Base-by-base conservation (phyloP, 2,888 invertebrate genomes). In the Spilosoma lubricipeda region DNA sequence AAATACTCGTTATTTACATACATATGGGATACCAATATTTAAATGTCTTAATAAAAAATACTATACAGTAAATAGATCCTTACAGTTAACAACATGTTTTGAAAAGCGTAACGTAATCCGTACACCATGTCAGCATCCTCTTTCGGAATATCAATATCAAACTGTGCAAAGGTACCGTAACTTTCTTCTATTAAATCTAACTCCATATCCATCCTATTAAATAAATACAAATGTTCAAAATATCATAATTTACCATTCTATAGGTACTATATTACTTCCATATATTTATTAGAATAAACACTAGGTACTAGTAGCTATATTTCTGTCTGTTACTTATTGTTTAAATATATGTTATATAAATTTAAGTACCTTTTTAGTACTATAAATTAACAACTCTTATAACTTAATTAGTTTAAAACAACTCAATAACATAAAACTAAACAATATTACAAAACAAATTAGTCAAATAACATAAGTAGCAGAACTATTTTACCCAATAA, bases 111-210 rank as follows among this genome's bases (percentile, higher is more conserved):
- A 82, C 98, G 96, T 64, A 98, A 93, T 13, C 97, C 97, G 83
- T 98, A 98, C 3, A 98, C 98, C 89, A 97, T 96, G 74, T 98
- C 98, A 13, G 97, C 96, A 86, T 98, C 98, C 77, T 98, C 98
- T 89, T 97, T 97, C 0, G 97, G 96, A 48, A 98, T 96, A 77
- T 96, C 96, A 74, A 98, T 97, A 72, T 96, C 94, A 86, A 97
- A 98, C 82, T 96, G 96, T 18, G 93, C 90, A 88, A 98, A 97
- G 23, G 97, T 96, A 0, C 95, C 96, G 89, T 98, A 98, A 0
- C 97, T 97, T 89, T 98, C 98, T 93, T 98, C 98, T 86, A 98
- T 98, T 9, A 97, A 93, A 82, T 96, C 97, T 56, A 98, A 89
- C 81, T 97, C 97, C 96, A 97, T 96, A 82, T 98, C 98, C 96